These are phyloP conservation scores for Chaetodon auriga DNA, from an alignment of 2,113 vertebrate genomes.

Conservation along the genomic window DNA sequence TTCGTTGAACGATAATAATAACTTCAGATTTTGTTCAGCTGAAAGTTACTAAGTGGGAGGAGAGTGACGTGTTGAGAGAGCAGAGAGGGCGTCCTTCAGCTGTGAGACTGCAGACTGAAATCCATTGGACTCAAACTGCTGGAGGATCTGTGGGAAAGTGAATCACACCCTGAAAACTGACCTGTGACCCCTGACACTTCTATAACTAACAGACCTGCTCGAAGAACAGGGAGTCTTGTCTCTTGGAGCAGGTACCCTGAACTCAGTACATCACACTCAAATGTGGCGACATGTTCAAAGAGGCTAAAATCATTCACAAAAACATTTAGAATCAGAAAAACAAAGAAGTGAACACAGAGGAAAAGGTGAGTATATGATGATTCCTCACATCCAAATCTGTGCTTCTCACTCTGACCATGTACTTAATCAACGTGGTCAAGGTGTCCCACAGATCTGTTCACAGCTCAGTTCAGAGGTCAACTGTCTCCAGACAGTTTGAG, in stretches of 20 bases:
- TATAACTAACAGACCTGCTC: not conserved
- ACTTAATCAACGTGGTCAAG: too few relatives aligned
- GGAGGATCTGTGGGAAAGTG: not conserved
- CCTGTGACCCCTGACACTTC: not conserved
- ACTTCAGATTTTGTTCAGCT: conserved; percentile 19
- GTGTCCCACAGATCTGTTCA: too few relatives aligned
- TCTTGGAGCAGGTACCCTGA: not conserved
- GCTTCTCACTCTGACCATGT: too few relatives aligned
- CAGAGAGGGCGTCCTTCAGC: conserved; percentile 24
- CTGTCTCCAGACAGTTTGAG: too few relatives aligned
- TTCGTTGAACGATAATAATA: conserved; percentile 21
- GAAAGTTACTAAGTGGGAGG: conserved; percentile 26
- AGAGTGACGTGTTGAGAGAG: not conserved
- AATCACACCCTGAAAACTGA: not conserved
- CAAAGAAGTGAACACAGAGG: too few relatives aligned
- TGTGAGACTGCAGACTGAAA: not conserved
- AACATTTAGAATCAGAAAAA: not conserved
- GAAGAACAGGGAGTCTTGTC: not conserved
- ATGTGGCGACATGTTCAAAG: too few relatives aligned
- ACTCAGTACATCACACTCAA: not conserved
- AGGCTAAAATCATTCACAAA: not conserved
- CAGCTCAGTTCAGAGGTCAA: too few relatives aligned
- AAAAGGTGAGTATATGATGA: too few relatives aligned
- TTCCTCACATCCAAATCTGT: too few relatives aligned
- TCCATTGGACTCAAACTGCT: not conserved